Evolutionary conservation across 2,797 vertebrate genomes (phyloP).

Genomic region (Anabas testudineus): DNA sequence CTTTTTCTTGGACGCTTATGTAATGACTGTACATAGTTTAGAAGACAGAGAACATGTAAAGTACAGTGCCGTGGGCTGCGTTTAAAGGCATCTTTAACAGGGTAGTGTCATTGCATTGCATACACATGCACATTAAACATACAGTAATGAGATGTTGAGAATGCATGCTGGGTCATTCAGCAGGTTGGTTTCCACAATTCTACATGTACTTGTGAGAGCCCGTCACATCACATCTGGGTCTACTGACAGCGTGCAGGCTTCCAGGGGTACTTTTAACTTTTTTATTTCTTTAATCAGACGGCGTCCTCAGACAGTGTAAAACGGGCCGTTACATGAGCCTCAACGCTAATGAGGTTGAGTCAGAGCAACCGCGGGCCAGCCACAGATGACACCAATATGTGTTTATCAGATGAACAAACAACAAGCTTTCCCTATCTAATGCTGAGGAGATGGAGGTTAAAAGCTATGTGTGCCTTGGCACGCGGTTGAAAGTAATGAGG

Average conservation of each 20-base stretch:
- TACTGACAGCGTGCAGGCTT: conserved; percentile 57
- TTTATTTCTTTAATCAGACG: conserved; percentile 66
- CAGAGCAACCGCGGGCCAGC: conserved; percentile 41
- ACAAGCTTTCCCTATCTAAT: conserved; percentile 58
- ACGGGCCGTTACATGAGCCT: conserved; percentile 40
- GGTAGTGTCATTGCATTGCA: conserved; percentile 50
- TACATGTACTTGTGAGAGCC: conserved; percentile 5
- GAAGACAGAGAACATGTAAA: conserved; percentile 53
- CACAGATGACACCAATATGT: conserved; percentile 71
- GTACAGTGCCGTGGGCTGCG: conserved; percentile 20
- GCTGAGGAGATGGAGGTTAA: conserved; percentile 47
- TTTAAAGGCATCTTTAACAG: conserved; percentile 66
- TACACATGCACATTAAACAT: conserved; percentile 45
- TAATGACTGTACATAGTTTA: conserved; percentile 52
- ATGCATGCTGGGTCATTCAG: conserved; percentile 10
- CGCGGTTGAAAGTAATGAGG: conserved; percentile 55
- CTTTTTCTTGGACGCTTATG: conserved; percentile 41
- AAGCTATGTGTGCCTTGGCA: conserved; percentile 33
- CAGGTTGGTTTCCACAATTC: conserved; percentile 9
- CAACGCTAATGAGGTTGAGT: conserved; percentile 64
- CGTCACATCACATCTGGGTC: conserved; percentile 62
- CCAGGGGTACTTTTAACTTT: conserved; percentile 38
- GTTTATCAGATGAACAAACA: conserved; percentile 73
- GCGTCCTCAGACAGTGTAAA: conserved; percentile 52
- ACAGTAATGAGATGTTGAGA: conserved; percentile 68